phyloP scores from a whole-genome alignment of 2,888 invertebrate species.

The Gymnosoma rotundatum region DNA sequence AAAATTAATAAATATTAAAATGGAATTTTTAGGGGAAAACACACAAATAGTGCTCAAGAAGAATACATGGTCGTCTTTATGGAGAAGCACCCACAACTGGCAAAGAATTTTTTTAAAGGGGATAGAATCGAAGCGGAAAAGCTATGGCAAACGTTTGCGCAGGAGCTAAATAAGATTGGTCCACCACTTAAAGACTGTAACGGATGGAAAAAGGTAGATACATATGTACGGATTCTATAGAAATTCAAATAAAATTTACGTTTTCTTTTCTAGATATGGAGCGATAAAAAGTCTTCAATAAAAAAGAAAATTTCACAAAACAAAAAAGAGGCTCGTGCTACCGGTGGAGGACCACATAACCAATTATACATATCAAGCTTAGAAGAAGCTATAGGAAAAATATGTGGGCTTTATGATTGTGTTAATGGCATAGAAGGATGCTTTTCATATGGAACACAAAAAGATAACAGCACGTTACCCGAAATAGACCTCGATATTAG shows the following conservation, averaged over 20 bases:
- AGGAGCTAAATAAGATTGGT: conserved; percentile 1
- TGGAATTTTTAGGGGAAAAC: no score
- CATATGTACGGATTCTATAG: background rate
- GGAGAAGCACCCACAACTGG: conserved; percentile 6
- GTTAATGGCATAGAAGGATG: conserved; percentile 1
- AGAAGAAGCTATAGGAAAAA: conserved; percentile 26
- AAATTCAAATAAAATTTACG: background rate
- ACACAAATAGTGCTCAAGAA: background rate
- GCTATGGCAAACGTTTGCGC: conserved; percentile 15
- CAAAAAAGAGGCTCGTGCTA: conserved; percentile 8
- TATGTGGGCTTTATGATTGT: conserved; percentile 10
- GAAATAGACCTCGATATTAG: background rate
- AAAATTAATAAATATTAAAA: no score
- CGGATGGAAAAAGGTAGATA: conserved; percentile 10
- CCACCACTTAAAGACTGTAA: background rate
- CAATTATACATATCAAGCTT: conserved; percentile 9
- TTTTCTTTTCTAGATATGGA: conserved; percentile 8
- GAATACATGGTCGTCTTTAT: conserved; percentile 3
- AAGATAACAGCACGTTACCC: background rate
- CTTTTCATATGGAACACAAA: background rate
- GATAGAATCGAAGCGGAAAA: conserved; percentile 1
- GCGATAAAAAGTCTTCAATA: background rate
- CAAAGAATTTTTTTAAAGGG: conserved; percentile 10
- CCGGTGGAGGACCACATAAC: conserved; percentile 2
- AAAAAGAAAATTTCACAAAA: conserved; percentile 8